phyloP scores from a whole-genome alignment of 1,140 invertebrate genomes.

The Papilio polytes region DNA sequence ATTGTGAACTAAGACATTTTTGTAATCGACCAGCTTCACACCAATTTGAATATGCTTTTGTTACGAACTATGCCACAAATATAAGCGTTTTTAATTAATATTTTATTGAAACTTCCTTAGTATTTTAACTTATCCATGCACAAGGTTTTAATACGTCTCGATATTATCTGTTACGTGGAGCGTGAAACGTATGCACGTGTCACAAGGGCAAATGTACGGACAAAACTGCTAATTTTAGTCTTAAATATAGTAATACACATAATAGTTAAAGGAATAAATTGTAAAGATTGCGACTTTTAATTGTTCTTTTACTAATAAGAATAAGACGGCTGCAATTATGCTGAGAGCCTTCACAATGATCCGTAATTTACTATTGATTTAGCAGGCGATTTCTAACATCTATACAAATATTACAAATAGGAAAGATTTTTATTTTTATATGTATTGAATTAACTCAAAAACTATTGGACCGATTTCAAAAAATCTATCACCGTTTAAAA shows the following conservation, averaged over 20 bases:
- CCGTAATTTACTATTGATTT: too few species aligned
- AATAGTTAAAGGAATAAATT: background rate
- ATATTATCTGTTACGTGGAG: constrained; percentile 20
- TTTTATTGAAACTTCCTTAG: background rate
- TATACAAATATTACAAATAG: too few species aligned
- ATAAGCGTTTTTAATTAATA: background rate
- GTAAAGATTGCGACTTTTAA: too few species aligned
- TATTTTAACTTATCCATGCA: background rate
- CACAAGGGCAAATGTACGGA: background rate
- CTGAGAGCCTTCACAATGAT: too few species aligned
- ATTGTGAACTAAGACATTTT: background rate
- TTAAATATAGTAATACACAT: background rate
- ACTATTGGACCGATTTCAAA: too few species aligned
- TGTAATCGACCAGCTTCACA: background rate
- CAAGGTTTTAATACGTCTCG: background rate
- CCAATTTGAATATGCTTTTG: background rate
- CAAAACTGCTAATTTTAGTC: constrained; percentile 21
- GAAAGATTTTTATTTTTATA: too few species aligned
- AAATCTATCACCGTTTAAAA: too few species aligned
- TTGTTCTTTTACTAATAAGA: too few species aligned
- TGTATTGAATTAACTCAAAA: too few species aligned
- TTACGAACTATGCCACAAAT: background rate
- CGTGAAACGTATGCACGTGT: constrained; percentile 8
- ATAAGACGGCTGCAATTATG: too few species aligned
- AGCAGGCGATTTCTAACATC: too few species aligned